Conservation (phyloP, 2,113 vertebrate genomes). For the Cairina moschata region DNA sequence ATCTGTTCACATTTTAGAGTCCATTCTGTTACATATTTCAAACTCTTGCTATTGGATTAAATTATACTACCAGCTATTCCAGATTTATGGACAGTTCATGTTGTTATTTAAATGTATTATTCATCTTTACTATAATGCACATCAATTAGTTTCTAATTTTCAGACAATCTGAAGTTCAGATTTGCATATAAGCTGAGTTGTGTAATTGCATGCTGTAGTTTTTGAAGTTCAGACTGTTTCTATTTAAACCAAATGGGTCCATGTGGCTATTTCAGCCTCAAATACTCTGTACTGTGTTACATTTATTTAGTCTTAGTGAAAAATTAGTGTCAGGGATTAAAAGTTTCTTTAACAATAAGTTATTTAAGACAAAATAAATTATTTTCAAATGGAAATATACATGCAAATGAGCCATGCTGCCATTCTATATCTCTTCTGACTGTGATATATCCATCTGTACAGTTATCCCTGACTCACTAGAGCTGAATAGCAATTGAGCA, state of each 20-base stretch:
- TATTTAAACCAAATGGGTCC: constrained; percentile 55
- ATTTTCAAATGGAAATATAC: neutral
- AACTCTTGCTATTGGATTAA: neutral
- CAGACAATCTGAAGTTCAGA: constrained; percentile 21
- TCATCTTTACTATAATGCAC: neutral
- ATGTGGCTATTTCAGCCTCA: constrained; percentile 49
- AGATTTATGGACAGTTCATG: neutral
- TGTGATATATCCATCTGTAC: neutral
- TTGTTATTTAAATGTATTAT: neutral
- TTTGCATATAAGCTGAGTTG: constrained; percentile 34
- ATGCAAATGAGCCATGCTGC: neutral
- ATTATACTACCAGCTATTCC: neutral
- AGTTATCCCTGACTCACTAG: neutral
- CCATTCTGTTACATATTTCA: neutral
- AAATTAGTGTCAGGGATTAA: constrained; percentile 50
- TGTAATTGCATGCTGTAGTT: constrained; percentile 4
- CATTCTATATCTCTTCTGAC: neutral
- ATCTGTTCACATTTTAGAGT: constrained; percentile 47
- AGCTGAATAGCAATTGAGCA: neutral
- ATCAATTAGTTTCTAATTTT: constrained; percentile 58
- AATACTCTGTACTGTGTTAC: constrained; percentile 50
- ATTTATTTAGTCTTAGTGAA: constrained; percentile 55
- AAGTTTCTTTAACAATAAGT: constrained; percentile 11
- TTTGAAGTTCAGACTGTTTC: constrained; percentile 38
- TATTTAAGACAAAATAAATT: neutral